Conservation (phyloP, 1,140 invertebrate genomes). For the Caenorhabditis remanei region DNA sequence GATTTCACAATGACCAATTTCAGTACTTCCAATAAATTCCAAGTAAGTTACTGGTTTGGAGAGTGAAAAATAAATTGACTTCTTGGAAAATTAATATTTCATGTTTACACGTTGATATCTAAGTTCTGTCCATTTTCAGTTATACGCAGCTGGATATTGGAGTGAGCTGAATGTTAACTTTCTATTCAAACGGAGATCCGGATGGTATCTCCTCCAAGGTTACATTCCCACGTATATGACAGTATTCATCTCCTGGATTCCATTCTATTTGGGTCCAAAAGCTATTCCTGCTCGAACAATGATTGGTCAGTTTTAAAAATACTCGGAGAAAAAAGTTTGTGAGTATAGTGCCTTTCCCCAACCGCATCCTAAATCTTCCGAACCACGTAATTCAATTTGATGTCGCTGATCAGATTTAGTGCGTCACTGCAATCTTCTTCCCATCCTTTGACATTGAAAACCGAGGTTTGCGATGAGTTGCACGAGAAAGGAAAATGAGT, state of each 20-base stretch:
- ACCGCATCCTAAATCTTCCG: constrained; percentile 3
- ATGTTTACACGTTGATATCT: too few species aligned
- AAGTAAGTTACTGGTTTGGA: constrained; percentile 57
- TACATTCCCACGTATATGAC: constrained; percentile 77
- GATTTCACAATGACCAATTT: constrained; percentile 77
- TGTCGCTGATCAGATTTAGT: constrained; percentile 40
- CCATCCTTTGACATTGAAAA: constrained; percentile 50
- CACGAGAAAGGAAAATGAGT: background rate
- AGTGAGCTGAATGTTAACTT: constrained; percentile 77
- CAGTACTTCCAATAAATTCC: constrained; percentile 58
- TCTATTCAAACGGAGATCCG: constrained; percentile 74
- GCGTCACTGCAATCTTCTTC: constrained; percentile 16
- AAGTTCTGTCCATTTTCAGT: background rate
- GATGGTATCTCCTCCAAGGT: constrained; percentile 77
- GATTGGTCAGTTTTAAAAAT: constrained; percentile 70
- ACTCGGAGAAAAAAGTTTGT: constrained; percentile 8
- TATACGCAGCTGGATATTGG: constrained; percentile 68
- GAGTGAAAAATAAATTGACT: background rate
- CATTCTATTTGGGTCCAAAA: constrained; percentile 75
- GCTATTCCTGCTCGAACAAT: constrained; percentile 77
- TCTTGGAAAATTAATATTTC: too few species aligned
- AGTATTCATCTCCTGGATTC: constrained; percentile 78
- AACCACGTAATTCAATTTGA: constrained; percentile 54
- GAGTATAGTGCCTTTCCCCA: constrained; percentile 11
- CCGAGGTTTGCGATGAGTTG: background rate